Evolutionary conservation across 2,888 invertebrate species (phyloP), one percentile per base, ranked within the genome.

Genomic region (Molorchus minor): DNA sequence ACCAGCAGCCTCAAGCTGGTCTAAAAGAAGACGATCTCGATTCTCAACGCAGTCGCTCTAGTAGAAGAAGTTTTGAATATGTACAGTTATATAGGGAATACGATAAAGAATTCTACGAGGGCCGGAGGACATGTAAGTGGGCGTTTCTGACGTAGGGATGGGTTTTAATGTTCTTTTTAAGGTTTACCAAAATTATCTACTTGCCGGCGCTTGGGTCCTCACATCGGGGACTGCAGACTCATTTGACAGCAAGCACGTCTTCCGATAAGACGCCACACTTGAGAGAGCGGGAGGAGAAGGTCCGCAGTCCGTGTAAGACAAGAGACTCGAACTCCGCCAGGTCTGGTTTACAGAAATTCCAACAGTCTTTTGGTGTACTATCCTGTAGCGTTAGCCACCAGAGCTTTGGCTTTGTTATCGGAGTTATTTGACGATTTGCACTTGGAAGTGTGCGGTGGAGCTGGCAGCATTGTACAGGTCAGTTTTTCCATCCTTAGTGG

Each of bases 51-150:
- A 0, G 88, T 92, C 1, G 87, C 87, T 2, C 85, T 96, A 61
- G 94, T 96, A 0, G 94, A 96, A 77, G 94, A 93, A 79, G 90
- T 93, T 20, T 84, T 96, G 61, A 92, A 93, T 77, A 87, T 96
- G 70, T 95, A 93, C 80, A 90, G 89, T 68, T 87, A 87, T 67
- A 89, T 95, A 58, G 91, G 93, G 1, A 87, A 87, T 64, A 88
- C 90, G 30, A 91, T 96, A 70, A 91, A 90, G 76, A 87, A 86
- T 52, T 95, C 95, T 2, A 93, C 95, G 0, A 85, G 95, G 69
- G 93, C 94, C 45, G 93, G 93, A 46, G 93, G 93, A 63, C 91
- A 91, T 80, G 93, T 93, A 82, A 87, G 3, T 33, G 10, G 3
- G 3, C 5, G 33, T 33, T 33, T 10, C 4, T 25, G n/a, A 25